Conservation (phyloP, 53 echinoderm and acorn worm genomes). For the Antedon mediterranea region DNA sequence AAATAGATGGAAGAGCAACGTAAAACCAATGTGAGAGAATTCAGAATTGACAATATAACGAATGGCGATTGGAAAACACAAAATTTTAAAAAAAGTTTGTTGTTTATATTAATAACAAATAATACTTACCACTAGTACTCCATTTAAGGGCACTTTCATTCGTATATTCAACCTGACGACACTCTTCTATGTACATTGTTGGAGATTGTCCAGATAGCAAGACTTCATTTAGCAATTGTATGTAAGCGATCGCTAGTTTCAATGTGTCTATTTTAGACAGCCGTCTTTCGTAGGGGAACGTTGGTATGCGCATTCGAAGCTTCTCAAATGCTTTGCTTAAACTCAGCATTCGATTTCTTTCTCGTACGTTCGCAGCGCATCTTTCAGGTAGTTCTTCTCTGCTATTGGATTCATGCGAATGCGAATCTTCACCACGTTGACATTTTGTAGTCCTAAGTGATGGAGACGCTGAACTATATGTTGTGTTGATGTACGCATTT, state of each 20-base stretch:
- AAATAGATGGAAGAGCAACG: too few relatives aligned
- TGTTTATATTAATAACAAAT: too few relatives aligned
- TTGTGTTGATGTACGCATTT: not conserved
- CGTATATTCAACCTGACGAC: not conserved
- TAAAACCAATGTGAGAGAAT: too few relatives aligned
- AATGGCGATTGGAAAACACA: too few relatives aligned
- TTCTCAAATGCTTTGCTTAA: conserved; percentile 4
- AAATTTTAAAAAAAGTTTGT: too few relatives aligned
- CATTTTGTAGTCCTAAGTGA: too few relatives aligned
- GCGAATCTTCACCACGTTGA: too few relatives aligned
- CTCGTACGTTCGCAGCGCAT: conserved; percentile 1
- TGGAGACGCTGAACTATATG: too few relatives aligned
- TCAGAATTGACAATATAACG: too few relatives aligned
- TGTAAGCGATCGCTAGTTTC: conserved; percentile 5
- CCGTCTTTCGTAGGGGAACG: not conserved
- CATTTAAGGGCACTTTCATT: not conserved
- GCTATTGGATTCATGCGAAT: too few relatives aligned
- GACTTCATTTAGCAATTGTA: not conserved
- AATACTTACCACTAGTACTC: not conserved
- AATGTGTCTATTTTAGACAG: conserved; percentile 1
- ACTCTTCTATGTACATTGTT: not conserved
- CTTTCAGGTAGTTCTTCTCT: not conserved
- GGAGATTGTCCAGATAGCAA: not conserved
- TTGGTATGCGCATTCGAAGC: not conserved
- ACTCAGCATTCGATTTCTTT: conserved; percentile 4